A percentile compares a stretch with the other conserved stretches of the same genome.
These are phyloP conservation scores for Sinelater perroti DNA, from an alignment of 2,888 invertebrate genomes.

Conservation along the genomic window DNA sequence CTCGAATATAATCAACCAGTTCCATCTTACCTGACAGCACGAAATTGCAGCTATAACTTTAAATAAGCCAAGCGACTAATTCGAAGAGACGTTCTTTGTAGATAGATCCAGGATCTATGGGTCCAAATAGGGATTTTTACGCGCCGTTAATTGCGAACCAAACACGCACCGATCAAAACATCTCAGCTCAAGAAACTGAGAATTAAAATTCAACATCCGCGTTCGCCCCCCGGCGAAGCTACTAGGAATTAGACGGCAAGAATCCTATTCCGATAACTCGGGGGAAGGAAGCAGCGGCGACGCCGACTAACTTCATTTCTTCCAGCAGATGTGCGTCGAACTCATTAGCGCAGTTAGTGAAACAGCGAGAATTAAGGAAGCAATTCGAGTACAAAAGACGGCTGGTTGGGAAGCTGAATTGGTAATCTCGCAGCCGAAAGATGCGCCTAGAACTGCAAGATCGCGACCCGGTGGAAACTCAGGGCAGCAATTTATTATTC, in stretches of 20 bases:
- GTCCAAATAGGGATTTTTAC: too few species aligned
- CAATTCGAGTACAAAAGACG: too few species aligned
- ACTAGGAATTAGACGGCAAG: slow-evolving; percentile 21
- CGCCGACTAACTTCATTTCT: slow-evolving; percentile 23
- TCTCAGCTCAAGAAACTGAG: background rate
- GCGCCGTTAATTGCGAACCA: too few species aligned
- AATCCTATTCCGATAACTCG: slow-evolving; percentile 31
- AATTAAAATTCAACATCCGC: slow-evolving; percentile 5
- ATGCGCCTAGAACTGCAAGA: background rate
- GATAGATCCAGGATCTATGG: background rate
- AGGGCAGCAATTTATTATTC: slow-evolving; percentile 20
- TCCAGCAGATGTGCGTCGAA: slow-evolving; percentile 14
- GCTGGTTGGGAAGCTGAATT: too few species aligned
- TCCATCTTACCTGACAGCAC: slow-evolving; percentile 14
- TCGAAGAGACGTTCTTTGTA: background rate
- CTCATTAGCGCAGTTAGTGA: slow-evolving; percentile 26
- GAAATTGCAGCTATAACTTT: slow-evolving; percentile 18
- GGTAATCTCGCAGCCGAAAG: background rate
- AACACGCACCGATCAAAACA: background rate
- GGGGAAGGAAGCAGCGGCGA: slow-evolving; percentile 15
- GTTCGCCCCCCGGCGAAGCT: background rate
- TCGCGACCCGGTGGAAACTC: too few species aligned
- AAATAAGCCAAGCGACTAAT: slow-evolving; percentile 17
- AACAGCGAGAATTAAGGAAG: background rate
- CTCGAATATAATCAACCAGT: slow-evolving; percentile 14